Conservation (phyloP, 2,797 vertebrate genomes). For the Menidia menidia region DNA sequence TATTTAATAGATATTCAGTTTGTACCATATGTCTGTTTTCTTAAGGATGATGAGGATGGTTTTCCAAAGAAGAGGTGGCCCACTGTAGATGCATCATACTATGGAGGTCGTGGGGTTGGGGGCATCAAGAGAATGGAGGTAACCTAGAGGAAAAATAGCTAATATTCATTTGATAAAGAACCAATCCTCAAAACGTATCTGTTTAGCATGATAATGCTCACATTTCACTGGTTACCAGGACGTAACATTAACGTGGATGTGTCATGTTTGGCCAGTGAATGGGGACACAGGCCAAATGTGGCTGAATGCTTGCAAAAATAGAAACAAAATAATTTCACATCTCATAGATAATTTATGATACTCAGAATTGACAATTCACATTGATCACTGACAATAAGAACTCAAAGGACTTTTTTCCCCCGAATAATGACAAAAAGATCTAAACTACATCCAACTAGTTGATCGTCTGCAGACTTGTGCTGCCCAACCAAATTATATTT, state of each 20-base stretch:
- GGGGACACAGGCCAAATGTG: constrained; percentile 1
- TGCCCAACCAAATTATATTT: background rate
- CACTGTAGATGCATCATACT: constrained; percentile 97
- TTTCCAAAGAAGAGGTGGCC: constrained; percentile 97
- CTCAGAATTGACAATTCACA: background rate
- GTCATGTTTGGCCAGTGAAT: background rate
- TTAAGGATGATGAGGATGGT: constrained; percentile 94
- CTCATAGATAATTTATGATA: background rate
- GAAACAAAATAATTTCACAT: background rate
- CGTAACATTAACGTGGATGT: background rate
- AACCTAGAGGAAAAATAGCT: background rate
- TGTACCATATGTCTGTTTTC: background rate
- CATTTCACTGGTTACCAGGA: background rate
- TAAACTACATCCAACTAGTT: background rate
- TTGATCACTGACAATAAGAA: background rate
- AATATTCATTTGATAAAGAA: constrained; percentile 1
- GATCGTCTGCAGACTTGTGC: background rate
- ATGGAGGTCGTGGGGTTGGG: constrained; percentile 94
- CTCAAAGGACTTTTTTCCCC: no score
- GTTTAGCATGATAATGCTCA: background rate
- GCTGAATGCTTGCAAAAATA: background rate
- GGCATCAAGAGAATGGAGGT: constrained; percentile 99
- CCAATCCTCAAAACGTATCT: background rate
- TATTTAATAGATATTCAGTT: background rate
- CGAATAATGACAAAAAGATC: no score